Base-by-base conservation (phyloP, 2,113 vertebrate genomes). In the Coregonus clupeaformis region DNA sequence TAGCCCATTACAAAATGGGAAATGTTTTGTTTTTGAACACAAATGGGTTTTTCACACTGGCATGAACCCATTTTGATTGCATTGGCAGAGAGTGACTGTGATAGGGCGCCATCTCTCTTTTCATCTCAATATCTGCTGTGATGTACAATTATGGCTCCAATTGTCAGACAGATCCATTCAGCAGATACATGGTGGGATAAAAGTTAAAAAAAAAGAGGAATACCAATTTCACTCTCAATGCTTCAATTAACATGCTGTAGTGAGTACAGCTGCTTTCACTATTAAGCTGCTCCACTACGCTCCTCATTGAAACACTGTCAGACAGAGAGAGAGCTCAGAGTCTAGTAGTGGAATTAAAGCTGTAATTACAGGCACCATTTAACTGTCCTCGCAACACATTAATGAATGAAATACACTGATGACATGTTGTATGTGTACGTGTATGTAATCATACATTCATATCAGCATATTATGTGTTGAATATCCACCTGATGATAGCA, bases 1-100 rank as follows among this genome's bases (percentile, higher is more conserved):
- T 84, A 92, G 81, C 81, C 85, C 89, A 89, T 95, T 94, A 94
- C 91, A 87, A 92, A 84, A 90, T 72, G 85, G 92, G 91, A 94
- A 93, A 91, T 93, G 89, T 94, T 95, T 94, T 94, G 92, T 93
- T 94, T 94, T 93, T 91, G 90, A 93, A 94, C 92, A 94, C 91
- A 96, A 95, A 95, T 95, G 90, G 92, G 86, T 92, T 95, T 93
- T 91, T 87, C 88, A 93, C 90, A 91, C 85, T 80, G 87, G 93
- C 87, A 88, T 82, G 85, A 91, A 88, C 74, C n/a, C 4, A 47
- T 81, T 84, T 86, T 90, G 84, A 91, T 92, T 87, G 79, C 82
- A 71, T 84, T 73, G 78, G 60, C 25, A 81, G 88, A 86, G 42
- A 91, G 89, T 86, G 49, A 71, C 82, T 90, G 92, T 86, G 90